These are phyloP conservation scores for Plebejus argus DNA, from an alignment of 2,888 invertebrate species.

Conservation along the genomic window DNA sequence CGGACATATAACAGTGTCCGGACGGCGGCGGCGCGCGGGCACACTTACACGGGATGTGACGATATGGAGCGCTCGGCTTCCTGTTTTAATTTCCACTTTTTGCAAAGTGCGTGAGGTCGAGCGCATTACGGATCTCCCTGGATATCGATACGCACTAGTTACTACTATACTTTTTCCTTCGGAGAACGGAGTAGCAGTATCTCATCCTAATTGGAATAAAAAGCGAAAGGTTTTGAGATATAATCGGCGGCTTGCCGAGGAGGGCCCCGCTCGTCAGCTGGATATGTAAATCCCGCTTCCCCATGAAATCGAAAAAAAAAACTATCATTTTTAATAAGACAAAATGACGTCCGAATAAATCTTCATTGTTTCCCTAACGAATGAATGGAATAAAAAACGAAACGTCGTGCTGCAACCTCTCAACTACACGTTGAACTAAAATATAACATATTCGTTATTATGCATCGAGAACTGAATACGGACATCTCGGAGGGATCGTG, in stretches of 20 bases:
- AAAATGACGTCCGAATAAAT: constrained; percentile 65
- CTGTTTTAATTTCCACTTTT: constrained; percentile 66
- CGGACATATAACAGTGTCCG: constrained; percentile 64
- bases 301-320: constrained; percentile 48
- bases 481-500: constrained; percentile 58
- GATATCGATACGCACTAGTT: neutral
- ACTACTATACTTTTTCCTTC: neutral
- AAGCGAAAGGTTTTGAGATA: constrained; percentile 36
- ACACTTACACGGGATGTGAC: constrained; percentile 54
- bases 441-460: constrained; percentile 66
- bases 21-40: constrained; percentile 42
- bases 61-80: constrained; percentile 61
- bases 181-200: neutral
- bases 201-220: constrained; percentile 34
- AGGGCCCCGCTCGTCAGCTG: constrained; percentile 39
- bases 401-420: constrained; percentile 48
- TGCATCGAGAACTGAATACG: constrained; percentile 63
- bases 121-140: constrained; percentile 46
- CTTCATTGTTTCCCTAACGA: constrained; percentile 64
- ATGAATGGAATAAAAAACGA: constrained; percentile 51
- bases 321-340: constrained; percentile 64
- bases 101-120: constrained; percentile 57
- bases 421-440: constrained; percentile 47
- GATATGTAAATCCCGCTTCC: constrained; percentile 39
- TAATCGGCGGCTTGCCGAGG: constrained; percentile 37